Conservation (phyloP, 2,113 vertebrate genomes). For the Brachypodius melanocephalos region DNA sequence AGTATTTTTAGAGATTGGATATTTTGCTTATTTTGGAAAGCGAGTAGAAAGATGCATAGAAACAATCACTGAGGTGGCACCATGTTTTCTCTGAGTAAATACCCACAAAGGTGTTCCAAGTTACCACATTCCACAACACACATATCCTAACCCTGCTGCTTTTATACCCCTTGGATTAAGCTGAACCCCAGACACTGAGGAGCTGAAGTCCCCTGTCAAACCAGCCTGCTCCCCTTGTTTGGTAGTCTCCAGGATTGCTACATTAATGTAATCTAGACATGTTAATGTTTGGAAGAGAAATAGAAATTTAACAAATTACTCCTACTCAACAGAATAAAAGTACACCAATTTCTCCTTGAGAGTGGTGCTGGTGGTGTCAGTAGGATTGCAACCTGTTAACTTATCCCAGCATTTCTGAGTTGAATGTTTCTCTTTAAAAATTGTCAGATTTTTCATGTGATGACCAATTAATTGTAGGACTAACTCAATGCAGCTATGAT, state of each 20-base stretch:
- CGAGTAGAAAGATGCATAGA: neutral
- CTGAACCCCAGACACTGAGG: neutral
- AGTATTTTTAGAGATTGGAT: neutral
- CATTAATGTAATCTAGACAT: neutral
- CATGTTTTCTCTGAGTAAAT: neutral
- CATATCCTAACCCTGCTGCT: neutral
- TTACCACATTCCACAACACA: neutral
- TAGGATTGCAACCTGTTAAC: neutral
- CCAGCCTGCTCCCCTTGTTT: neutral
- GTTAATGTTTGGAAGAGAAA: neutral
- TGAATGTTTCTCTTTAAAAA: neutral
- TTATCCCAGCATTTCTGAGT: neutral
- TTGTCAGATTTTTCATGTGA: neutral
- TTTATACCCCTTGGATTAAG: neutral
- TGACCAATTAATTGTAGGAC: neutral
- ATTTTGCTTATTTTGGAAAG: neutral
- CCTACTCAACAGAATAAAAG: neutral
- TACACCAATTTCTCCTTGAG: neutral
- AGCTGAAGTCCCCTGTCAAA: neutral
- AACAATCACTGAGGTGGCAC: neutral
- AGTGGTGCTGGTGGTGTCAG: neutral
- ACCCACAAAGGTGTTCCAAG: neutral
- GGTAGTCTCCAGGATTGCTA: neutral
- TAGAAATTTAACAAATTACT: neutral
- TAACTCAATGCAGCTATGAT: neutral